Evolutionary conservation across 2,888 invertebrate species (phyloP).

Genomic region (Parapristionchus giblindavisi): DNA sequence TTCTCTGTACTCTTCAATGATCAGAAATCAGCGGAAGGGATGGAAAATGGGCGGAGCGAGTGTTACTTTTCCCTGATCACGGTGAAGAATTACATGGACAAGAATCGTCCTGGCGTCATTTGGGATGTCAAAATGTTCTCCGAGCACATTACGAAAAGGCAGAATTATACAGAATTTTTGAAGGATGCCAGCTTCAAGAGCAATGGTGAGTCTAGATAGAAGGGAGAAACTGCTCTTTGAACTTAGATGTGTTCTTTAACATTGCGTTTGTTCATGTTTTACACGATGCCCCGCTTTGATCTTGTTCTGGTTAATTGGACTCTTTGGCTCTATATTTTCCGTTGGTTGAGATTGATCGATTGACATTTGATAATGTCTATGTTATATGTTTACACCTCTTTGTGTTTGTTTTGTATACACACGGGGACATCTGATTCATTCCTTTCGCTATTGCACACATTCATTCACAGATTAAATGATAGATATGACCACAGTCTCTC

Average conservation of each 20-base stretch:
- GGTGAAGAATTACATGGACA: slow-evolving; percentile 62
- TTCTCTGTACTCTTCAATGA: slow-evolving; percentile 74
- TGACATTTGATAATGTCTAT: too few relatives aligned
- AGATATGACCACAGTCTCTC: too few relatives aligned
- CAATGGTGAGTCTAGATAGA: slow-evolving; percentile 56
- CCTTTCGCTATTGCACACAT: too few relatives aligned
- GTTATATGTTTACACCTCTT: too few relatives aligned
- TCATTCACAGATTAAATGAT: too few relatives aligned
- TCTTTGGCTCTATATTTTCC: too few relatives aligned
- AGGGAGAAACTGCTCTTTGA: neutral
- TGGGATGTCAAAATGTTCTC: slow-evolving; percentile 70
- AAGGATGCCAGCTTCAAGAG: slow-evolving; percentile 74
- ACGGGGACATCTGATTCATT: too few relatives aligned
- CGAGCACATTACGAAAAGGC: slow-evolving; percentile 78
- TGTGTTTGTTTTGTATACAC: too few relatives aligned
- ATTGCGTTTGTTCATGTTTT: neutral
- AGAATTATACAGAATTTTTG: slow-evolving; percentile 76
- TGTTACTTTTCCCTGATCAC: slow-evolving; percentile 65
- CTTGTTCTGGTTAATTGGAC: too few relatives aligned
- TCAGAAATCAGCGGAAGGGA: slow-evolving; percentile 46
- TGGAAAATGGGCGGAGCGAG: slow-evolving; percentile 62
- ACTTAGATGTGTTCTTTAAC: neutral
- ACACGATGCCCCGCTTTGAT: neutral
- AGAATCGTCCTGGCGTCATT: slow-evolving; percentile 54
- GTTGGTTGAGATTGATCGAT: too few relatives aligned